Evolutionary conservation across 2,888 invertebrate species (phyloP), one percentile per base, ranked within the genome.

Genomic region (Alviniconcha strummeri): DNA sequence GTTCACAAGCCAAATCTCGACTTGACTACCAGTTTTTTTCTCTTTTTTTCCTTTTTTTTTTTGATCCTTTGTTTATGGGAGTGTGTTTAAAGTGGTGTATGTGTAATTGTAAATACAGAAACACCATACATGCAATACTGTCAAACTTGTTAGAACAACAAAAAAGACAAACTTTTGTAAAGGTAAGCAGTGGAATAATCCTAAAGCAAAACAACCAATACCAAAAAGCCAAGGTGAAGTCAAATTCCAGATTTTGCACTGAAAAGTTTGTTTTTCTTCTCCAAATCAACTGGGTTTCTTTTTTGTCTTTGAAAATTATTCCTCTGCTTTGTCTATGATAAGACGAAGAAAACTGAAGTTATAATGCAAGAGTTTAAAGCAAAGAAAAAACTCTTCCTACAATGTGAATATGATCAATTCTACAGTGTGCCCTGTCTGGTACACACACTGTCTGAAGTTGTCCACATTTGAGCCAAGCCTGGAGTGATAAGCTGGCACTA

Each of bases 111-210:
- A 36, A 85, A 81, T 80, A 84, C 84, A 85, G 84, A 85, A 84
- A 85, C 83, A 67, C 79, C 76, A 71, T 83, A 85, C 85, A 85
- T 82, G 85, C 83, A 84, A 84, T 82, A 85, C 85, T 84, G 84
- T 82, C 17, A 80, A 85, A 77, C 72, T 67, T 74, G 72, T 80
- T 52, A 80, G 82, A 84, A 77, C 81, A 84, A 82, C 78, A 19
- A 67, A 71, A 72, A 71, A 71, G 17, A 8, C 71, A 71, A 71
- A 71, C 71, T 71, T 71, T 71, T 71, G 7, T 8, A 71, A 71
- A 77, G 60, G n/a, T 5, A 79, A 79, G 79, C 67, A 67, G 79
- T 19, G 79, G 67, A 79, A 64, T 36, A 75, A 75, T 36, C 36
- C 9, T 11, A 75, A 52, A 75, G 75, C 75, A 75, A 75, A 75